Base-by-base conservation (phyloP, 2,113 vertebrate species). In the Mirounga angustirostris region DNA sequence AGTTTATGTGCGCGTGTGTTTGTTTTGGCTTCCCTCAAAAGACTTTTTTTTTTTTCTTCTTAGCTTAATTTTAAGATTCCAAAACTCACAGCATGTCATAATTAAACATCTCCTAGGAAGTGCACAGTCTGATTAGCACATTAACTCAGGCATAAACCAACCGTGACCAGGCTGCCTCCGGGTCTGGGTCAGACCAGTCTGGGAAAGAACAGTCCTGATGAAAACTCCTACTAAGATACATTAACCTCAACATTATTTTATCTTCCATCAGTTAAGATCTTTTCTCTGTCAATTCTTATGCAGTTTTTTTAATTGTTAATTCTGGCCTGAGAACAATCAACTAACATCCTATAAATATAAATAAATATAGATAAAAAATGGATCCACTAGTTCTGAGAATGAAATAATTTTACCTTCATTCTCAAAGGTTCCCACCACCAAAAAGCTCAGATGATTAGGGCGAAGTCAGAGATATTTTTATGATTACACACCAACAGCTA, bases 61-160 rank as follows among this genome's bases (percentile, higher is more conserved):
- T 43, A 87, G n/a, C 30, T 78, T 96, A 83, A 97, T 93, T 95
- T 87, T 88, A 93, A 92, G 76, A 91, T 78, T 96, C 58, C 46
- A 59, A 69, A 86, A 93, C 50, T 76, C 94, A 94, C 58, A 93
- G 85, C 58, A 50, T 85, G 81, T 52, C 76, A 90, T 92, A 96
- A 97, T 81, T 88, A 98, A 97, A 93, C 71, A 96, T 91, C 81
- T 94, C 61, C 91, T 59, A 92, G 74, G 54, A 89, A 56, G 65
- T 46, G 2, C 73, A 91, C 6, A 81, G 90, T 81, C 86, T 95
- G 96, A 97, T 90, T 94, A 94, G 69, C 65, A 91, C 71, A 93
- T 95, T 98, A 97, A 97, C 91, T 97, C 79, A 40, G 61, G 73
- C 81, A 52, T 58, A 96, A 97, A 95, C 95, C 85, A 96, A 59